Conservation (phyloP, 2,113 vertebrate genomes). For the Halcyon malimbica region DNA sequence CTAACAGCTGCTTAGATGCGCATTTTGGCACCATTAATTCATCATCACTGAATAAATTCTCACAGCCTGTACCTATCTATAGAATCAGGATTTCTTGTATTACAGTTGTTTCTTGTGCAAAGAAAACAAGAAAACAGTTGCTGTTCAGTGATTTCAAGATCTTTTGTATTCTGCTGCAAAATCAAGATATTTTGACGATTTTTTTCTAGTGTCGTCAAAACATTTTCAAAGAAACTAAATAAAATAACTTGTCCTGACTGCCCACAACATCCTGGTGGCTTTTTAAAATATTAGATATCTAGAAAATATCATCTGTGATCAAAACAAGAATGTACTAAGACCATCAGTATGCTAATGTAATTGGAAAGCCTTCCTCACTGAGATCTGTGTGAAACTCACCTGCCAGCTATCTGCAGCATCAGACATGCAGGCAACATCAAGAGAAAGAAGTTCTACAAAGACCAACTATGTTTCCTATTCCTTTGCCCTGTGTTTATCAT, state of each 20-base stretch:
- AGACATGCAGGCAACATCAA: background rate
- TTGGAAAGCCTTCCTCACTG: background rate
- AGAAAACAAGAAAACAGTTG: background rate
- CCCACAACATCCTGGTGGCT: background rate
- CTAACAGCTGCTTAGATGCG: background rate
- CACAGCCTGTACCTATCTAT: no score
- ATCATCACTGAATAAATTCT: background rate
- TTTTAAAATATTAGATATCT: background rate
- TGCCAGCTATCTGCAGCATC: background rate
- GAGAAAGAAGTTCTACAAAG: background rate
- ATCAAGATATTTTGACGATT: background rate
- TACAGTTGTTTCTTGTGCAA: background rate
- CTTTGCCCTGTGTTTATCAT: background rate
- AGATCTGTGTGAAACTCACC: background rate
- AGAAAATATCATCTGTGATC: background rate
- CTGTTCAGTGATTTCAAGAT: background rate
- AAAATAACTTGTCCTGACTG: background rate
- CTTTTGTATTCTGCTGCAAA: background rate
- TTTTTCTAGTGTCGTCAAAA: background rate
- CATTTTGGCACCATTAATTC: background rate
- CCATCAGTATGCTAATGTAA: background rate
- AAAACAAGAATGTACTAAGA: background rate
- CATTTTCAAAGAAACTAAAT: background rate
- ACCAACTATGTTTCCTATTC: background rate
- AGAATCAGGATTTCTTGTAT: background rate